phyloP scores from a whole-genome alignment of 1,140 invertebrate species.

The Diuraphis noxia region DNA sequence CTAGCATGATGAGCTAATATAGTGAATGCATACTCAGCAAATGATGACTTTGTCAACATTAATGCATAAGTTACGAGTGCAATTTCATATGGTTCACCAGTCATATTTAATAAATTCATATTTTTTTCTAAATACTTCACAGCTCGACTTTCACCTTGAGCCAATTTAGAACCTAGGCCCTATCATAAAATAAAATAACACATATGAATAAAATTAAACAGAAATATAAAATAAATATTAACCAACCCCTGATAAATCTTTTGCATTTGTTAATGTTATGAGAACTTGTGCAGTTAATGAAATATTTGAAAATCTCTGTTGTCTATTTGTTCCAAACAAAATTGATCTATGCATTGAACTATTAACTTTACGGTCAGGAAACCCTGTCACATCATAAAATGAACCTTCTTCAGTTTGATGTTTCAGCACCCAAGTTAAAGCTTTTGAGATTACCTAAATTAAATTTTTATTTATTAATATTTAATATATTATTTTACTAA shows the following conservation, averaged over 20 bases:
- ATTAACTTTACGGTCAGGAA: slow-evolving; percentile 83
- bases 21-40: slow-evolving; percentile 79
- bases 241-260: slow-evolving; percentile 73
- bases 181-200: slow-evolving; percentile 55
- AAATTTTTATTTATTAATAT: background rate
- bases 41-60: slow-evolving; percentile 75
- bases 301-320: slow-evolving; percentile 73
- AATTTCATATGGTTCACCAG: slow-evolving; percentile 78
- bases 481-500: background rate
- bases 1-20: slow-evolving; percentile 70
- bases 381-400: slow-evolving; percentile 82
- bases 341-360: slow-evolving; percentile 65
- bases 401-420: slow-evolving; percentile 79
- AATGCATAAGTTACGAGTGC: slow-evolving; percentile 87
- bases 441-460: slow-evolving; percentile 70
- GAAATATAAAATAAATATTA: background rate
- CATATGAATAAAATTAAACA: background rate
- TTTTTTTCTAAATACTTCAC: slow-evolving; percentile 83
- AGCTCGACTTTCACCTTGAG: slow-evolving; percentile 71
- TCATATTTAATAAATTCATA: slow-evolving; percentile 72
- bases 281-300: slow-evolving; percentile 87
- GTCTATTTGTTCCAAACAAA: slow-evolving; percentile 57
- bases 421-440: slow-evolving; percentile 77
- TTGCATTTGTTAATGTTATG: slow-evolving; percentile 79
- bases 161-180: slow-evolving; percentile 73